Percentiles rank a stretch among this genome's conserved stretches.
Conservation (phyloP, 1,140 invertebrate genomes). For the Colletes gigas region DNA sequence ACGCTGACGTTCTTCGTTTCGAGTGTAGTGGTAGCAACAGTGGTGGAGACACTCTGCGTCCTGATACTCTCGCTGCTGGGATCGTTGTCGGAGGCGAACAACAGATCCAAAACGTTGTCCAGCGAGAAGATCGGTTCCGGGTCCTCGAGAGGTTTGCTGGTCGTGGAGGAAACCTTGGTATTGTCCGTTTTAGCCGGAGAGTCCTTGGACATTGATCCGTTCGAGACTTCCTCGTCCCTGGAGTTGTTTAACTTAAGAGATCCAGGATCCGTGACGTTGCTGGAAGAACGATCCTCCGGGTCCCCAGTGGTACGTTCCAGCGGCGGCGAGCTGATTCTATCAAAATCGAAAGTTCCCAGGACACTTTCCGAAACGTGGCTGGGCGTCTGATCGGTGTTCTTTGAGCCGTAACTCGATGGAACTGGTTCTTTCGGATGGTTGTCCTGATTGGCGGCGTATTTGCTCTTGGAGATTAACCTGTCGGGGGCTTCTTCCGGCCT, state of each 20-base stretch:
- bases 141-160: conserved; percentile 69
- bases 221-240: not conserved
- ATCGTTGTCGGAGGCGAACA: conserved; percentile 73
- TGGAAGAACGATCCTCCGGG: not conserved
- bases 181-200: conserved; percentile 9
- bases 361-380: conserved; percentile 15
- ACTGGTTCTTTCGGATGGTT: not conserved
- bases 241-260: conserved; percentile 1
- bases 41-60: conserved; percentile 2
- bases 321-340: not conserved
- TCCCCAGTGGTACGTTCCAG: conserved; percentile 14
- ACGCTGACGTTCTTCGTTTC: conserved; percentile 27
- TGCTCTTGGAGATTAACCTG: conserved; percentile 12
- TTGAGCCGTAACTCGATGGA: not conserved
- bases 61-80: not conserved
- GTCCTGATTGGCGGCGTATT: conserved; percentile 15
- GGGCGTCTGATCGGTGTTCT: conserved; percentile 15
- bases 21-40: conserved; percentile 1
- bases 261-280: not conserved
- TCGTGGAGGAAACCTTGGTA: not conserved
- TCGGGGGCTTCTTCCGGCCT: conserved; percentile 20
- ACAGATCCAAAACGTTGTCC: conserved; percentile 82
- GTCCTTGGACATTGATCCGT: not conserved
- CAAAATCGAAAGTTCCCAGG: not conserved
- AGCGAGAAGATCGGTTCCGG: conserved; percentile 81